Evolutionary conservation across 2,113 vertebrate genomes (phyloP).

Genomic region (Ptychochromis oligacanthus): DNA sequence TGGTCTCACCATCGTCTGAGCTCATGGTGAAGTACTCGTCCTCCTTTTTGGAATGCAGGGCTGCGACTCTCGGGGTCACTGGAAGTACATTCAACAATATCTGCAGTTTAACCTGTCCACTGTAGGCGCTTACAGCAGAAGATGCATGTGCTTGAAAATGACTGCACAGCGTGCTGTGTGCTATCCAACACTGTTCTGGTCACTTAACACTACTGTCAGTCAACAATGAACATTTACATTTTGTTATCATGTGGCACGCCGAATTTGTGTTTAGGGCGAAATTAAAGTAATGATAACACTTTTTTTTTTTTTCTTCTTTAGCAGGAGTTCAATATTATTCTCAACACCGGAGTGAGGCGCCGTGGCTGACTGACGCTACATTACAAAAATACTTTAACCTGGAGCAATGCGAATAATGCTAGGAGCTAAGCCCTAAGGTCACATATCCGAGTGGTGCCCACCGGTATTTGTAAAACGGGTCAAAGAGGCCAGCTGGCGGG

Average conservation of each 20-base stretch:
- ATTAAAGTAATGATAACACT: not conserved
- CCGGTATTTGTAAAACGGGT: not conserved
- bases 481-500: not conserved
- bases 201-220: not conserved
- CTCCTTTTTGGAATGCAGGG: slow-evolving; percentile 75
- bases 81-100: not conserved
- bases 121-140: not conserved
- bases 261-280: not conserved
- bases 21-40: slow-evolving; percentile 75
- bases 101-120: no score
- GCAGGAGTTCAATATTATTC: not conserved
- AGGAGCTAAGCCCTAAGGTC: not conserved
- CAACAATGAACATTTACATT: not conserved
- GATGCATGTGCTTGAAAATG: not conserved
- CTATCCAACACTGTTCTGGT: not conserved
- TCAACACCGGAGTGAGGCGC: not conserved
- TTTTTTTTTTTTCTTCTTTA: no score
- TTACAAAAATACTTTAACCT: not conserved
- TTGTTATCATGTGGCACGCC: not conserved
- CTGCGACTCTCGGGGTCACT: slow-evolving; percentile 53
- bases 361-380: not conserved
- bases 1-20: slow-evolving; percentile 70
- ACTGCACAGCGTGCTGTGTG: no score
- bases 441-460: not conserved
- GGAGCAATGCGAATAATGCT: not conserved